phyloP scores from a whole-genome alignment of 1,140 invertebrate genomes.

The Drusus annulatus region DNA sequence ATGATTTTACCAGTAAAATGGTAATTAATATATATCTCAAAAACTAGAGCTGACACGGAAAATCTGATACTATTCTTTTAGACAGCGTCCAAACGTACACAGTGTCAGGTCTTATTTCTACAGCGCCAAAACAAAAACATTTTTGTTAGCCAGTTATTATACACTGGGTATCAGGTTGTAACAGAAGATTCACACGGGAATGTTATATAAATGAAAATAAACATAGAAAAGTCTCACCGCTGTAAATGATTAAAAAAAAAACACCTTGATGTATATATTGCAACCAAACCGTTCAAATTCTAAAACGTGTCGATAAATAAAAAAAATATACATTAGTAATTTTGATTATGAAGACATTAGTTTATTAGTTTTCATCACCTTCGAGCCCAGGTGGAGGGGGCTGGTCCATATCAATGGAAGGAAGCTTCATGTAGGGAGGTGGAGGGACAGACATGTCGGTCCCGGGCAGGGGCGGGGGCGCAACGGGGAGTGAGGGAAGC shows the following conservation, averaged over 20 bases:
- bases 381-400: slow-evolving; percentile 52
- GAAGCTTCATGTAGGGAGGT: slow-evolving; percentile 41
- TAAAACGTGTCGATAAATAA: not conserved
- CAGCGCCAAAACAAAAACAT: too few species aligned
- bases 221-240: too few species aligned
- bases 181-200: slow-evolving; percentile 1
- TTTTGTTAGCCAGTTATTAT: too few species aligned
- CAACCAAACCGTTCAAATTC: too few species aligned
- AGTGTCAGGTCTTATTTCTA: too few species aligned
- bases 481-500: slow-evolving; percentile 41
- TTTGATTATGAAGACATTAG: not conserved
- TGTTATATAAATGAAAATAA: not conserved
- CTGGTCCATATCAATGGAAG: not conserved
- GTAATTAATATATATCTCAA: too few species aligned
- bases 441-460: slow-evolving; percentile 39
- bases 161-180: not conserved
- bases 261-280: too few species aligned
- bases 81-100: too few species aligned
- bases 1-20: too few species aligned
- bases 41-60: too few species aligned
- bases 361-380: slow-evolving; percentile 9
- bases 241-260: too few species aligned
- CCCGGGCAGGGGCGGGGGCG: slow-evolving; percentile 42
- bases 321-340: not conserved
- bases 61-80: too few species aligned